These are phyloP conservation scores for Drosophila mayri DNA, from an alignment of 1,140 invertebrate species.

Conservation along the genomic window DNA sequence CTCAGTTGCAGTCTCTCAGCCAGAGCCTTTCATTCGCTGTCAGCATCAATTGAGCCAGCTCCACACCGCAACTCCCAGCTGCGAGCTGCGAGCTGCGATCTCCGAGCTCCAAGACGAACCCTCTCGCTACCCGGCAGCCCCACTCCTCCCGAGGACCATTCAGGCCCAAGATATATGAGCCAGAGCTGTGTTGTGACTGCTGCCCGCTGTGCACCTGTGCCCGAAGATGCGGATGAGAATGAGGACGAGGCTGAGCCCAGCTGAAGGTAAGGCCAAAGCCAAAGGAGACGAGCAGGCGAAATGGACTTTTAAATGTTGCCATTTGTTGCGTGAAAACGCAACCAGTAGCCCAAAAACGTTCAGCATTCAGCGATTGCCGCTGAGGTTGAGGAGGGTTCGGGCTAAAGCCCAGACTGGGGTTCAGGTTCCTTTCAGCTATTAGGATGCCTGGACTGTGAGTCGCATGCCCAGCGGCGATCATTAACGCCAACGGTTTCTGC, in stretches of 20 bases:
- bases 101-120: not conserved
- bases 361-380: slow-evolving; percentile 36
- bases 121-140: not conserved
- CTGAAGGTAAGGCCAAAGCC: slow-evolving; percentile 25
- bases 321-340: slow-evolving; percentile 75
- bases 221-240: slow-evolving; percentile 17
- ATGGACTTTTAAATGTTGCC: slow-evolving; percentile 82
- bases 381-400: slow-evolving; percentile 37
- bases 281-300: slow-evolving; percentile 59
- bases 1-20: slow-evolving; percentile 49
- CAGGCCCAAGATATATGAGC: slow-evolving; percentile 73
- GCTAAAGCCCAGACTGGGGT: not conserved
- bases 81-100: not conserved
- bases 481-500: slow-evolving; percentile 65
- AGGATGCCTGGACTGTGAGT: slow-evolving; percentile 34
- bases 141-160: slow-evolving; percentile 32
- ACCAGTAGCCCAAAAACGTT: slow-evolving; percentile 70
- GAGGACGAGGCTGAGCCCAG: slow-evolving; percentile 29
- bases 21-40: slow-evolving; percentile 80
- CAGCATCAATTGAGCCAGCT: slow-evolving; percentile 79
- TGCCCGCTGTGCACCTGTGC: slow-evolving; percentile 81
- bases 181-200: slow-evolving; percentile 79
- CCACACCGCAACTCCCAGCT: slow-evolving; percentile 40
- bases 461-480: slow-evolving; percentile 58
- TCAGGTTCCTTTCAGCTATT: slow-evolving; percentile 51